Evolutionary conservation across 2,797 vertebrate species (phyloP).

Genomic region (Arctocebus calabarensis): DNA sequence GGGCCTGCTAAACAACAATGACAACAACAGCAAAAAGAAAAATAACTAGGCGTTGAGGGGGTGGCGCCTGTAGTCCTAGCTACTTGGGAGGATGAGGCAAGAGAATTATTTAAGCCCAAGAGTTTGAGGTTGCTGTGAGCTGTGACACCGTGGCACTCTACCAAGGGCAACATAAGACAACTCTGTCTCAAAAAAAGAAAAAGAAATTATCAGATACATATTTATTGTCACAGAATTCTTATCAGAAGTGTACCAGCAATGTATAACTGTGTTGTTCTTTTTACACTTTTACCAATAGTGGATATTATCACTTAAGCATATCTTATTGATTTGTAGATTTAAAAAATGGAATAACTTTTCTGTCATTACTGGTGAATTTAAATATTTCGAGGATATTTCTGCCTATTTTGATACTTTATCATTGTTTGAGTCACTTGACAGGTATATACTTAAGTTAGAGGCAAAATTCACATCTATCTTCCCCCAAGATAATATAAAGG

Average conservation of each 20-base stretch:
- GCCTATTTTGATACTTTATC: neutral
- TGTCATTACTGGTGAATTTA: slow-evolving; percentile 36
- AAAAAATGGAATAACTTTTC: neutral
- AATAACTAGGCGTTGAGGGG: no score
- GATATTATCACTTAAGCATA: neutral
- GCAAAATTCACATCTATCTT: neutral
- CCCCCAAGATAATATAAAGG: neutral
- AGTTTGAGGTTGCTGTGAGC: no score
- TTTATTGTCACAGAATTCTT: slow-evolving; percentile 39
- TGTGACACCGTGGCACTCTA: no score
- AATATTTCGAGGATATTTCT: slow-evolving; percentile 35
- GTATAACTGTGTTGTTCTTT: neutral
- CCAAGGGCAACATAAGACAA: neutral
- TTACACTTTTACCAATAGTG: neutral
- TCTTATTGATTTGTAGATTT: neutral
- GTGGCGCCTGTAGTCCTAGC: no score
- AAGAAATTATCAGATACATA: neutral
- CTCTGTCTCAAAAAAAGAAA: neutral
- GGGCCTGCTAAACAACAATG: no score
- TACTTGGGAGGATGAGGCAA: no score
- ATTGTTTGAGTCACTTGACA: slow-evolving; percentile 9
- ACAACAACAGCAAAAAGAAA: no score
- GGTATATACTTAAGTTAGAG: neutral
- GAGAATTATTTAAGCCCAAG: no score
- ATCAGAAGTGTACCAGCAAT: neutral